Evolutionary conservation across 2,113 vertebrate species (phyloP), one percentile per base, ranked within the genome.

Genomic region (Osmerus mordax): DNA sequence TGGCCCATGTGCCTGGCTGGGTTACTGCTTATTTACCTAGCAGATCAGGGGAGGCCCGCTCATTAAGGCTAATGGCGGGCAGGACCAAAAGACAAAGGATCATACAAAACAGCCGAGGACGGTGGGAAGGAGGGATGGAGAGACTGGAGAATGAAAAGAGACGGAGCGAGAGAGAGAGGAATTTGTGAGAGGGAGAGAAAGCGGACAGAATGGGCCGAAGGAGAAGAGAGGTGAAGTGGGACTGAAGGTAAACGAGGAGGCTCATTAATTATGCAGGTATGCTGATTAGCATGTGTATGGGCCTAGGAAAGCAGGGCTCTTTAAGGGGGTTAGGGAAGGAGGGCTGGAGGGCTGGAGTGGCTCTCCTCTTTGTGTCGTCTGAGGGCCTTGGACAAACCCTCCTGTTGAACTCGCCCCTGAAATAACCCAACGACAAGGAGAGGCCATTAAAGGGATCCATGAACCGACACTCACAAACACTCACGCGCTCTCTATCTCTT

Each of bases 261-360:
- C 69, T 70, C 69, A 63, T 78, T 72, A 84, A 80, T 72, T 78
- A 83, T 71, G 62, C 70, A 78, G 63, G 74, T 69, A 76, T 71
- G 65, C 69, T 23, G 61, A 88, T 78, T 84, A 80, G 83, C 81
- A 88, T 83, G 62, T 89, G 77, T 84, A 84, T 81, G 54, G 68
- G 41, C 36, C 13, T 68, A 73, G 72, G n/a, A n/a, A 56, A 47
- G 78, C n/a, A 21, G 3, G 25, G 65, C 78, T 77, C 67, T 74
- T n/a, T 19, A 25, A 47, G 52, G 32, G 67, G 52, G 66, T 73
- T 67, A 41, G 25, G 67, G 36, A 23, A 53, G n/a, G n/a, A n/a
- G n/a, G n/a, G n/a, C n/a, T n/a, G 85, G 75, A 81, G 76, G 18
- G 21, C 64, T 88, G 75, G 65, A 88, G 86, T 65, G 12, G 53